phyloP scores from a whole-genome alignment of 2,888 invertebrate genomes.

The Reticulitermes lucifugus region DNA sequence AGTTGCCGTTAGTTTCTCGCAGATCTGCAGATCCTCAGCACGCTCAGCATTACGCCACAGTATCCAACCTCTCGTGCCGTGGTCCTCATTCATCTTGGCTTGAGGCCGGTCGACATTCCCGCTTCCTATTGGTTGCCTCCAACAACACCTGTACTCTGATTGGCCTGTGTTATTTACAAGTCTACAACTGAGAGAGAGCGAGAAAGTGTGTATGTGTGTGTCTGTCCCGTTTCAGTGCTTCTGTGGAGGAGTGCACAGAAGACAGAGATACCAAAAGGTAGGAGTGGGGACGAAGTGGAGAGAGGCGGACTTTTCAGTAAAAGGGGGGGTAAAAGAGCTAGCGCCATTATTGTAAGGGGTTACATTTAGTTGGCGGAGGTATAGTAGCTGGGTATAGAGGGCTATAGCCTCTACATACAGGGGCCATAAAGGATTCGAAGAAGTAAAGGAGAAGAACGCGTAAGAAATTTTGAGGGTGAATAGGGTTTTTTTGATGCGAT shows the following conservation, averaged over 20 bases:
- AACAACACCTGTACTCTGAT: conserved; percentile 48
- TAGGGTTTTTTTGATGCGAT: conserved; percentile 42
- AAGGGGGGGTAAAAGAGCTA: conserved; percentile 64
- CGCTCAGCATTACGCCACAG: neutral
- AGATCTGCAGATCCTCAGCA: conserved; percentile 18
- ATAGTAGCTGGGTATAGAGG: conserved; percentile 75
- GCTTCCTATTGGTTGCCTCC: conserved; percentile 32
- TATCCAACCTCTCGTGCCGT: conserved; percentile 13
- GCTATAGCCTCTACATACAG: conserved; percentile 81
- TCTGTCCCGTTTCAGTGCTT: conserved; percentile 13
- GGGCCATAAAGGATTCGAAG: conserved; percentile 53
- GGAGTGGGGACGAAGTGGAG: conserved; percentile 24
- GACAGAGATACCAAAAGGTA: neutral
- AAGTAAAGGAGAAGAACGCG: conserved; percentile 73
- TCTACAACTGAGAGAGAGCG: conserved; percentile 21
- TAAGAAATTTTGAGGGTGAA: conserved; percentile 57
- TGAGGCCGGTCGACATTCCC: conserved; percentile 24
- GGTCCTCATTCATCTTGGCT: conserved; percentile 35
- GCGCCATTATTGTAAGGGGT: conserved; percentile 68
- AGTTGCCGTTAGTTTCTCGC: neutral
- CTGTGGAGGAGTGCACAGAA: conserved; percentile 16
- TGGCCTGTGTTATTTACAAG: conserved; percentile 49
- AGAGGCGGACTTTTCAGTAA: conserved; percentile 34
- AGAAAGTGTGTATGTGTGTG: neutral
- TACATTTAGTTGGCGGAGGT: conserved; percentile 58